These are phyloP conservation scores for Cochlearius cochlearius DNA, from an alignment of 2,113 vertebrate species.

Conservation along the genomic window DNA sequence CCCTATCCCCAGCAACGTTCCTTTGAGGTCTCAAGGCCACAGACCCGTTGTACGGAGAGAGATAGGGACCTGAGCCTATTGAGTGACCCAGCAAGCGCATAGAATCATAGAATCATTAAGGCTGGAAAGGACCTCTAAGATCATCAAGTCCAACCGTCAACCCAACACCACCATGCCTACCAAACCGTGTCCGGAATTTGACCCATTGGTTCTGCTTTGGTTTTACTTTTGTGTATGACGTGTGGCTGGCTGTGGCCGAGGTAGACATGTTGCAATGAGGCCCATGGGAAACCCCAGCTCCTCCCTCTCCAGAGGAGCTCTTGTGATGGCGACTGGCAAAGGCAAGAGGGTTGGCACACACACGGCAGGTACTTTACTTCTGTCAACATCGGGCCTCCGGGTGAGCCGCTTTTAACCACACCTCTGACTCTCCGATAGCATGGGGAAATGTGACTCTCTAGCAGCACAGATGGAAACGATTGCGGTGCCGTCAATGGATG, in stretches of 20 bases:
- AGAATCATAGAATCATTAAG: no score
- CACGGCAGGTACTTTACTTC: not conserved
- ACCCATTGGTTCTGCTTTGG: no score
- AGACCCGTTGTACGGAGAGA: rapidly evolving
- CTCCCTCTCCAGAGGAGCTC: not conserved
- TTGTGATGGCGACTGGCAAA: not conserved
- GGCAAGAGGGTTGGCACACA: not conserved
- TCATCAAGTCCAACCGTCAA: no score
- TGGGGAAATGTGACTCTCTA: not conserved
- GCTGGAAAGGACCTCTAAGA: no score
- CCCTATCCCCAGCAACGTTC: rapidly evolving
- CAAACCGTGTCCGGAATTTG: no score
- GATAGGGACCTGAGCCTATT: rapidly evolving
- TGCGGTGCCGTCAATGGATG: not conserved
- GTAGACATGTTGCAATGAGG: not conserved
- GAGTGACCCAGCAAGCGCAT: rapidly evolving
- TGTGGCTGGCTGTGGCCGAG: rapidly evolving
- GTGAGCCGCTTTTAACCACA: not conserved
- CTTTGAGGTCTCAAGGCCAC: not conserved
- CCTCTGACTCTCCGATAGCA: rapidly evolving
- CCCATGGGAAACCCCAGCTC: not conserved
- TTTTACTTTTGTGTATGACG: no score
- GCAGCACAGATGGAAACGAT: not conserved
- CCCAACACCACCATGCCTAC: no score
- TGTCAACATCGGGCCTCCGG: rapidly evolving